Conservation (phyloP, 2,797 vertebrate genomes). For the Sebastes nivosus region DNA sequence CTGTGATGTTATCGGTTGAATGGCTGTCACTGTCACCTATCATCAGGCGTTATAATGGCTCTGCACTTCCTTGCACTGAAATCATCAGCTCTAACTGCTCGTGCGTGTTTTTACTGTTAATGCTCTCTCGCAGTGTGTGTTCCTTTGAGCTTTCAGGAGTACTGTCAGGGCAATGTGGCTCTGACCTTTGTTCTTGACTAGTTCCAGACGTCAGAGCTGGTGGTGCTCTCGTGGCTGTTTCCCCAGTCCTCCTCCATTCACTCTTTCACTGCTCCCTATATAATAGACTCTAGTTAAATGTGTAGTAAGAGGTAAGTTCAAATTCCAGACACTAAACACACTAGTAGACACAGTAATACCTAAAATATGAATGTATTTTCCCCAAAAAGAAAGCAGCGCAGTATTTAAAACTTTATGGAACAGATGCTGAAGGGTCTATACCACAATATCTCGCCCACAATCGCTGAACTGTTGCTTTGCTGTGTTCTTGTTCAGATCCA, state of each 20-base stretch:
- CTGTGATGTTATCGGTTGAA: slow-evolving; percentile 60
- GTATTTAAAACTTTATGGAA: background rate
- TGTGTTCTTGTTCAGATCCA: slow-evolving; percentile 86
- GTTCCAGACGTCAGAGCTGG: background rate
- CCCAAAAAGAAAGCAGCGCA: background rate
- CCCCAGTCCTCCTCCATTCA: background rate
- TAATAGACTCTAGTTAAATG: background rate
- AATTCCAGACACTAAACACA: background rate
- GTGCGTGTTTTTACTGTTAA: background rate
- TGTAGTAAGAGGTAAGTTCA: background rate
- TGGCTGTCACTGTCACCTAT: slow-evolving; percentile 52
- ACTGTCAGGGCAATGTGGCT: background rate
- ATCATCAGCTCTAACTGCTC: background rate
- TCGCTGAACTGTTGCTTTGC: background rate
- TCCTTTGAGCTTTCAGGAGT: background rate
- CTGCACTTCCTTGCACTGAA: background rate
- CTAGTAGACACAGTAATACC: background rate
- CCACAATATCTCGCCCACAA: background rate
- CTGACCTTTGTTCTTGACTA: background rate
- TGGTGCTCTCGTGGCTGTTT: background rate
- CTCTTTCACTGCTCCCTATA: no score
- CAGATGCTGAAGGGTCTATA: background rate
- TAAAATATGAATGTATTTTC: background rate
- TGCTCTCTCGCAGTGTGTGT: background rate
- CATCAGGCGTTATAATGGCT: slow-evolving; percentile 18